phyloP scores from a whole-genome alignment of 2,797 vertebrate genomes.

The Amblyraja radiata region DNA sequence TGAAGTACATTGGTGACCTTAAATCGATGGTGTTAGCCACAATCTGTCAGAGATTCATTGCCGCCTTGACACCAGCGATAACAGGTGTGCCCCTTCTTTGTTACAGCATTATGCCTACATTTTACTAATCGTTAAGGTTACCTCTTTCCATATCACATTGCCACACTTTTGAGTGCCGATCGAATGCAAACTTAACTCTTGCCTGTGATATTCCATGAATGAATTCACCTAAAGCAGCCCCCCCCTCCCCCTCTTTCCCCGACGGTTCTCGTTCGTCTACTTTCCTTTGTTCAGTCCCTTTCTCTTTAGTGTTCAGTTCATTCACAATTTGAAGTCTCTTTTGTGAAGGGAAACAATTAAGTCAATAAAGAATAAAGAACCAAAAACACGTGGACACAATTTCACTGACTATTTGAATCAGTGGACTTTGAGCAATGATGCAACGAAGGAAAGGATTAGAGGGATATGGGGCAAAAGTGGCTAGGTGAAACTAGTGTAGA shows the following conservation, averaged over 20 bases:
- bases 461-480: too few relatives aligned
- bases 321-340: not conserved
- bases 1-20: not conserved
- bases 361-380: not conserved
- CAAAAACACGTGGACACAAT: not conserved
- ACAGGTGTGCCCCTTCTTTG: not conserved
- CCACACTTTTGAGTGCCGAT: not conserved
- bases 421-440: not conserved
- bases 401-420: not conserved
- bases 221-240: not conserved
- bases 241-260: too few relatives aligned
- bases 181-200: not conserved
- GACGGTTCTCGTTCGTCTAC: not conserved
- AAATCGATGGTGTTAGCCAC: not conserved
- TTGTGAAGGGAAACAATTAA: not conserved
- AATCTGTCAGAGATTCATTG: not conserved
- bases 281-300: not conserved
- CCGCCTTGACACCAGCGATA: not conserved
- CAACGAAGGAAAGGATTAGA: too few relatives aligned
- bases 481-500: too few relatives aligned
- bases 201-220: not conserved
- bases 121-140: not conserved
- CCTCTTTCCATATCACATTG: not conserved
- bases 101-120: not conserved
- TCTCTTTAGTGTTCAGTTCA: not conserved